Percentiles rank a stretch among this genome's conserved stretches.
phyloP scores from a whole-genome alignment of 2,113 vertebrate species.

The Xenotilapia longispinis region DNA sequence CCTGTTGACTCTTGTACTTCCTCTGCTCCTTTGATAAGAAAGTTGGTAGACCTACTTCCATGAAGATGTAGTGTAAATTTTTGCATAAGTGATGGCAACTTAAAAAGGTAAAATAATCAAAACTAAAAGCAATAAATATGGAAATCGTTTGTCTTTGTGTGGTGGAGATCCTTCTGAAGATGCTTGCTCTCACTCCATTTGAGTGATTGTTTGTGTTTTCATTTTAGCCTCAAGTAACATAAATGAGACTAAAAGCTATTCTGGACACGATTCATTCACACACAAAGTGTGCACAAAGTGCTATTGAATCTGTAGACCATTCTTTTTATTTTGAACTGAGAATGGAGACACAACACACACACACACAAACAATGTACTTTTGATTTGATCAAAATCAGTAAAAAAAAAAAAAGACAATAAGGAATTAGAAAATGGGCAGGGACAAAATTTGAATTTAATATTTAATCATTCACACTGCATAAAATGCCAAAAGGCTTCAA shows the following conservation, averaged over 20 bases:
- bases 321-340: neutral
- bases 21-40: conserved; percentile 75
- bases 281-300: neutral
- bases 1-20: conserved; percentile 76
- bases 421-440: neutral
- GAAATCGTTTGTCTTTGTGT: neutral
- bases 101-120: conserved; percentile 37
- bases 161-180: neutral
- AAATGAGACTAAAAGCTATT: neutral
- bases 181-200: neutral
- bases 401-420: neutral
- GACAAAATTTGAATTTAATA: neutral
- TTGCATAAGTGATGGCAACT: conserved; percentile 29
- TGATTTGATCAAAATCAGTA: neutral
- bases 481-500: neutral
- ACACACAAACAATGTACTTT: neutral
- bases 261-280: neutral
- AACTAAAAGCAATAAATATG: conserved; percentile 41
- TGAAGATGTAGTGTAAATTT: conserved; percentile 35
- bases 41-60: conserved; percentile 61
- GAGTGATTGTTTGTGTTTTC: neutral
- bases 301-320: neutral
- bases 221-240: neutral
- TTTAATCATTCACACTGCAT: neutral
- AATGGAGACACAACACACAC: neutral